Evolutionary conservation across 2,113 vertebrate genomes (phyloP).

Genomic region (Anguilla rostrata): DNA sequence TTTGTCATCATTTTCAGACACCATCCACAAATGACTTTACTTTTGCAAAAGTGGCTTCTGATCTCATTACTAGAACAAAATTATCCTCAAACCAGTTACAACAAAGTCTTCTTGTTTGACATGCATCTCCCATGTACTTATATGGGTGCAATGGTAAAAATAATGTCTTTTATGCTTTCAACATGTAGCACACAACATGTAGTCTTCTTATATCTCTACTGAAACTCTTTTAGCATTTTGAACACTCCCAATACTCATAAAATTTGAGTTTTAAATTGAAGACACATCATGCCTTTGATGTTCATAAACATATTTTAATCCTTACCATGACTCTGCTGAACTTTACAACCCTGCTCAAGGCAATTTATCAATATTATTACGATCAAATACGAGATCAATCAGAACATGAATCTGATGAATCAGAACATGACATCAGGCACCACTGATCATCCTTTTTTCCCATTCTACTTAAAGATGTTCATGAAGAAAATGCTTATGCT

Average conservation of each 20-base stretch:
- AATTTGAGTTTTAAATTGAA: conserved; percentile 11
- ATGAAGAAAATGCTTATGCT: not conserved
- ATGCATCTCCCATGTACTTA: conserved; percentile 1
- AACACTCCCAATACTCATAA: not conserved
- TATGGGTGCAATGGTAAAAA: conserved; percentile 21
- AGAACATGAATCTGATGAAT: no score
- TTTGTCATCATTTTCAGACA: conserved; percentile 22
- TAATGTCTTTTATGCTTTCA: conserved; percentile 10
- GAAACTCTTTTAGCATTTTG: conserved; percentile 1
- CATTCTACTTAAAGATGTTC: not conserved
- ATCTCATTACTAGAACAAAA: conserved; percentile 37
- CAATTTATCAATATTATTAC: not conserved
- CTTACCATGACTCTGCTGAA: not conserved
- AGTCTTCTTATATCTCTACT: conserved; percentile 9
- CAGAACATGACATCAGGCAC: not conserved
- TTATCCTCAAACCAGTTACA: conserved; percentile 16
- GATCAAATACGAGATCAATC: not conserved
- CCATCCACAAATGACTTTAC: conserved; percentile 21
- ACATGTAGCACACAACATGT: not conserved
- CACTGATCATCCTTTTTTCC: not conserved
- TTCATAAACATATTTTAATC: not conserved
- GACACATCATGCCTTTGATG: not conserved
- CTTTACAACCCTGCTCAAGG: not conserved
- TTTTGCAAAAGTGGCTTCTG: conserved; percentile 21
- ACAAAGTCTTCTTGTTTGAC: conserved; percentile 25